Percentiles rank a stretch among this genome's conserved stretches.
Conservation (phyloP, 2,888 invertebrate genomes). For the Timema podura region DNA sequence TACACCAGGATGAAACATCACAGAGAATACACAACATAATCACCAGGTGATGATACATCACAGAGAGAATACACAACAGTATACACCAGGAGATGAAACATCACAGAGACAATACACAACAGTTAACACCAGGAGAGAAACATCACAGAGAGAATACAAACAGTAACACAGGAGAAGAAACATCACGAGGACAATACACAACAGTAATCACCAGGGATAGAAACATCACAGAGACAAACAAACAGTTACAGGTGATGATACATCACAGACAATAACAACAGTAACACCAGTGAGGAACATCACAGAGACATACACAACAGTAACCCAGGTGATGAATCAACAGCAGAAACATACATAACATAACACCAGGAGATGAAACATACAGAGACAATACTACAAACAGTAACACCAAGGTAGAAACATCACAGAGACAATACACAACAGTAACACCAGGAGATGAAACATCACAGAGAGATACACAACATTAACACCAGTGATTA, state of each 20-base stretch:
- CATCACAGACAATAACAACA: neutral
- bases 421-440: neutral
- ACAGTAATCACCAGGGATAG: neutral
- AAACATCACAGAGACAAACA: conserved; percentile 1
- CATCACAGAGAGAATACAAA: neutral
- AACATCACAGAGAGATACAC: no score
- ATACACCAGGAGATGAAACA: no score
- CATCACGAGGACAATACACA: neutral
- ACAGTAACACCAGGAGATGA: no score
- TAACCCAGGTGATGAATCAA: neutral
- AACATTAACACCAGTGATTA: no score
- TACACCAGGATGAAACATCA: no score
- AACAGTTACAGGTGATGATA: neutral
- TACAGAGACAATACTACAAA: neutral
- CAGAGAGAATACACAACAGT: no score
- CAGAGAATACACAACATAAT: no score
- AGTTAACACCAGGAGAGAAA: no score
- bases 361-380: neutral
- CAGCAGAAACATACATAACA: neutral
- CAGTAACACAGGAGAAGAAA: neutral
- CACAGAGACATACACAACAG: neutral
- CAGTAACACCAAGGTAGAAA: neutral
- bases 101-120: no score
- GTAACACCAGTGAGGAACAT: neutral
- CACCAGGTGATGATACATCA: no score